A percentile compares a stretch with the other conserved stretches of the same genome.
Conservation (phyloP, 2,888 invertebrate species). For the Drosophila testacea region DNA sequence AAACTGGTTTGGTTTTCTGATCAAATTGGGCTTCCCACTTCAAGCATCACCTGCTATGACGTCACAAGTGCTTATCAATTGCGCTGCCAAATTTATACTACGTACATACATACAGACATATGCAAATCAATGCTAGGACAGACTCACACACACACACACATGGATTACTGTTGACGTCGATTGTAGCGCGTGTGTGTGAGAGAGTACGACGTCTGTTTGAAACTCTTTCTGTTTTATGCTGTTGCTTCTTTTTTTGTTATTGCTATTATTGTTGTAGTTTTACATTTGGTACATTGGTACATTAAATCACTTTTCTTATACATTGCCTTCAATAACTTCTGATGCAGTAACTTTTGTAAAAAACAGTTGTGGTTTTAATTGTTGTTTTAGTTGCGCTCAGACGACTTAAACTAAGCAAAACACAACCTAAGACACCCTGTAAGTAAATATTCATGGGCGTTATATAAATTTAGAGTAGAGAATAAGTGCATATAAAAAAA, state of each 20-base stretch:
- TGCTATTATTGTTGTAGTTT: constrained; percentile 14
- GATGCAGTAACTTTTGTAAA: too few species aligned
- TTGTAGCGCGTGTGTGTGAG: constrained; percentile 7
- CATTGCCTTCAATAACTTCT: too few species aligned
- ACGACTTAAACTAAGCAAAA: constrained; percentile 7
- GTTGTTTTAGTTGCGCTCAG: not conserved
- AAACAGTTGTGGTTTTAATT: not conserved
- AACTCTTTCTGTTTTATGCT: constrained; percentile 24
- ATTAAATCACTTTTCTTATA: too few species aligned
- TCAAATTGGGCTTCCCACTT: constrained; percentile 21
- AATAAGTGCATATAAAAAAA: too few species aligned
- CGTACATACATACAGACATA: not conserved
- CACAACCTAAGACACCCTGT: not conserved
- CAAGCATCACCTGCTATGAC: constrained; percentile 49
- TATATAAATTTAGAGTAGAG: too few species aligned
- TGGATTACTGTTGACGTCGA: not conserved
- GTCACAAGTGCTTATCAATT: constrained; percentile 52
- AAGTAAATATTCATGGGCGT: not conserved
- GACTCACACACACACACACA: not conserved
- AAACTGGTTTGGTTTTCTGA: constrained; percentile 49
- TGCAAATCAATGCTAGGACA: constrained; percentile 26
- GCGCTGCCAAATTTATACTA: constrained; percentile 32
- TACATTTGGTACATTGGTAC: too few species aligned
- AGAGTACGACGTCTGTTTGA: not conserved
- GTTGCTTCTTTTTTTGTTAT: constrained; percentile 9